Evolutionary conservation across 2,113 vertebrate genomes (phyloP).

Genomic region (Fregetta grallaria): DNA sequence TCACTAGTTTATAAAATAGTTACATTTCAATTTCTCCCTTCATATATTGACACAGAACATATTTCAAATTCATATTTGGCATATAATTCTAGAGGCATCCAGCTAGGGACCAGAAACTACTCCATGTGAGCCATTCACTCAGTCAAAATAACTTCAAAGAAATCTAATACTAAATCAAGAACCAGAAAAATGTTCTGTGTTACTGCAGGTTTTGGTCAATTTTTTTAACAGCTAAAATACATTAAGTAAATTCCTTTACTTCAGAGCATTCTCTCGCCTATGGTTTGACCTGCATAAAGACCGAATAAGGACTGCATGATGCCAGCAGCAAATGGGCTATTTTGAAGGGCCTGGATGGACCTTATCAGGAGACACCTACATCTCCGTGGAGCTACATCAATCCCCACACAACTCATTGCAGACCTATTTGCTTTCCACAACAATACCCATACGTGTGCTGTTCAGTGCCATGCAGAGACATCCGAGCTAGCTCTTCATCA

Average conservation of each 20-base stretch:
- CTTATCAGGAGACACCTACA: not conserved
- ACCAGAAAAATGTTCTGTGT: not conserved
- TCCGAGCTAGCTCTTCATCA: not conserved
- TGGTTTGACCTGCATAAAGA: not conserved
- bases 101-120: not conserved
- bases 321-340: not conserved
- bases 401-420: not conserved
- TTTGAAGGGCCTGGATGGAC: not conserved
- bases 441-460: accelerated
- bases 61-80: not conserved
- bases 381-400: not conserved
- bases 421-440: not conserved
- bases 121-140: not conserved
- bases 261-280: not conserved
- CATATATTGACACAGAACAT: not conserved
- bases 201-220: not conserved
- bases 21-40: not conserved
- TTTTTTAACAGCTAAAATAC: not conserved
- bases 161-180: not conserved
- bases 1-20: not conserved
- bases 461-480: not conserved
- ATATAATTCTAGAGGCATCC: not conserved
- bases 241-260: not conserved
- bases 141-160: not conserved
- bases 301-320: not conserved